Base-by-base conservation (phyloP, 2,113 vertebrate genomes). In the Malurus melanocephalus region DNA sequence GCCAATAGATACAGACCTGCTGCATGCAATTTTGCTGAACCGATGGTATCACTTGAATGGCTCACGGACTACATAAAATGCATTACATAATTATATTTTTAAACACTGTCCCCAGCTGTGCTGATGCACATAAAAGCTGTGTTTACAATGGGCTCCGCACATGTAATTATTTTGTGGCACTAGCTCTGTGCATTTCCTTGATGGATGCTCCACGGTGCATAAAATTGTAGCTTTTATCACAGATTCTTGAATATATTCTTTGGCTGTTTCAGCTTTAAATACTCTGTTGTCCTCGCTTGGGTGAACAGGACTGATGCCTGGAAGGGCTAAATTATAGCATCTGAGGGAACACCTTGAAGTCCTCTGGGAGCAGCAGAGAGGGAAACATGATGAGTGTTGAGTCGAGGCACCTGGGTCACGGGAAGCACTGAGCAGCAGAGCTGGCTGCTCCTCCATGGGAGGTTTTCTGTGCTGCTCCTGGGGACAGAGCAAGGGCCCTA, bases 21-120 rank as follows among this genome's bases (percentile, higher is more conserved):
- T 95, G 88, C 85, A n/a, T 93, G 59, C 55, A 88, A 62, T 94
- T 94, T 76, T 94, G 68, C 88, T 89, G 93, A 89, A 83, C 87
- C 0, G 68, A 89, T 89, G 72, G 60, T 82, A 93, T 92, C 87
- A 80, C 61, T 92, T 80, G 91, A 94, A 94, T 80, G 91, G 89
- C 73, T 95, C 76, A 86, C 10, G 2, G 68, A 78, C 93, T 84
- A 57, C 93, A 92, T 57, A 86, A 93, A 94, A 94, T 84, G 83
- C 77, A 90, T 91, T 94, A 94, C 90, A 92, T 95, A 94, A 96
- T 92, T 91, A 80, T 93, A 93, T 95, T 95, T 95, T 89, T 94
- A 94, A 95, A 91, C 93, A 84, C 88, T 89, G 89, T 94, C 89
- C 91, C 94, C 94, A 96, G 93, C 95, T 96, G 95, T 94, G 95